A percentile compares a stretch with the other conserved stretches of the same genome.
phyloP scores from a whole-genome alignment of 2,888 invertebrate genomes.

The Chrysolina haemoptera region DNA sequence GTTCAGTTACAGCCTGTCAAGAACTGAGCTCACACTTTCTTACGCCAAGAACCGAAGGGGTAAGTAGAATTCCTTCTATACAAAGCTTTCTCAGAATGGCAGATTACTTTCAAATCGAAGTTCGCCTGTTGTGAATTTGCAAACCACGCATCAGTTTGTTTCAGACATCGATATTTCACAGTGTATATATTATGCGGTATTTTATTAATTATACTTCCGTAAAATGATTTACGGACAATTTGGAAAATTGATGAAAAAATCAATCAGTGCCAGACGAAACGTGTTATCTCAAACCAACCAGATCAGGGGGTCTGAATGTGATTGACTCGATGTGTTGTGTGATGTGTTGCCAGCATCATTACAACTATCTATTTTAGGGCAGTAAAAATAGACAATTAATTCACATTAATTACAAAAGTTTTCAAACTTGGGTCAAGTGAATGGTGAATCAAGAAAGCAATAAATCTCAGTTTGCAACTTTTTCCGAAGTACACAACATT shows the following conservation, averaged over 20 bases:
- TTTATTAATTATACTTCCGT: not conserved
- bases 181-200: not conserved
- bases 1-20: no score
- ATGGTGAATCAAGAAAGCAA: no score
- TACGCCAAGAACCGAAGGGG: no score
- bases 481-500: no score
- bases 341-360: not conserved
- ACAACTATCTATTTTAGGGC: not conserved
- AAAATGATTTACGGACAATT: not conserved
- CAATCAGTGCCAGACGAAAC: not conserved
- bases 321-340: not conserved
- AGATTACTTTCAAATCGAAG: not conserved
- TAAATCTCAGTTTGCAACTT: no score
- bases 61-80: no score
- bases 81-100: not conserved
- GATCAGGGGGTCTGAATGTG: not conserved
- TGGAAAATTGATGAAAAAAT: conserved; percentile 4
- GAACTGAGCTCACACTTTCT: no score
- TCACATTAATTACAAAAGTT: no score
- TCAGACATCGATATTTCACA: not conserved
- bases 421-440: no score
- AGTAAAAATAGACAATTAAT: no score
- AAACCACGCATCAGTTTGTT: not conserved
- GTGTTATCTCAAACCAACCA: not conserved
- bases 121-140: not conserved